Evolutionary conservation across 2,113 vertebrate genomes (phyloP), one percentile per base, ranked within the genome.

Genomic region (Pandion haliaetus): DNA sequence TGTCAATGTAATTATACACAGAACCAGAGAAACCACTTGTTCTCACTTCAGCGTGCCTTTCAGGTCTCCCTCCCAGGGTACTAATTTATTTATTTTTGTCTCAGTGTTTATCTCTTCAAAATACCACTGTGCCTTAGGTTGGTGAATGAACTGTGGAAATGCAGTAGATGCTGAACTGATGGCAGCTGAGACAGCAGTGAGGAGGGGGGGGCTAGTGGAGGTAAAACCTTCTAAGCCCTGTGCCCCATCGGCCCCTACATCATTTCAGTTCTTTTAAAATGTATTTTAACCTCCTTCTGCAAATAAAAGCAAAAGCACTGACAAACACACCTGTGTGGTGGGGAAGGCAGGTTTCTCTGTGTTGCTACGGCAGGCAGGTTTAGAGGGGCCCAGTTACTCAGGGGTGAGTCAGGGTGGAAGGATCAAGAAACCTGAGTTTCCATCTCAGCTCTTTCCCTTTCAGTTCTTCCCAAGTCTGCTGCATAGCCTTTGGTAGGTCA

Each of bases 1-100:
- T 6, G 88, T 94, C 96, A 95, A 89, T 92, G 83, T 69, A 91
- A 97, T 96, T 93, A 95, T 8, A 67, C 65, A n/a, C 57, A 79
- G 40, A 70, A 71, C 8, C 16, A 63, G 65, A 89, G 77, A 91
- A 93, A 38, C 3, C 0, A 9, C 77, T 81, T 79, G 57, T 92
- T 97, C 90, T 86, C 96, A 67, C 88, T 91, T 82, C 86, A 62
- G 7, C 50, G 20, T 86, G 95, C 93, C 96, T 95, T 81, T 94
- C 79, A 59, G 90, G 61, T 87, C 62, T 89, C 57, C 76, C 91
- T 92, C 69, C 25, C 44, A 86, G 86, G 57, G 57, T 40, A 38
- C 57, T 52, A 31, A 81, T 88, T 88, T 83, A 81, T 91, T 96
- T 95, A 86, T 94, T 96, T 96, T 89, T 72, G 81, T 86, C 65